Percentiles rank a stretch among this genome's conserved stretches.
Evolutionary conservation across 2,888 invertebrate genomes (phyloP).

Genomic region (Tupiocoris notatus): DNA sequence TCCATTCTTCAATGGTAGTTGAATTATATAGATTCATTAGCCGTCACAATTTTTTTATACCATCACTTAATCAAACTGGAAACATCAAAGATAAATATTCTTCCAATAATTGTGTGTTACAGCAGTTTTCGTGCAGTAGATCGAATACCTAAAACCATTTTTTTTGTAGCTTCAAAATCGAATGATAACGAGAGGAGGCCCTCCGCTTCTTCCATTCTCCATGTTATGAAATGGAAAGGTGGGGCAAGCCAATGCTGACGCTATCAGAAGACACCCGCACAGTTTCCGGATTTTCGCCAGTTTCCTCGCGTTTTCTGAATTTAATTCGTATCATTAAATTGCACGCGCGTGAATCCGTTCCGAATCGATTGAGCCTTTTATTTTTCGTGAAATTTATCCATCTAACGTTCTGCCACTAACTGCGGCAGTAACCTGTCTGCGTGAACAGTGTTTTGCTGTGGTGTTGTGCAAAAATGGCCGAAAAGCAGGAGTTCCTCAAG

Average conservation of each 20-base stretch:
- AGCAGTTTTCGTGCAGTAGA: no score
- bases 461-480: conserved; percentile 50
- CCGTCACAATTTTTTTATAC: no score
- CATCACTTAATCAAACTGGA: no score
- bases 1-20: no score
- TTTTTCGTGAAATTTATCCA: background rate
- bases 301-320: background rate
- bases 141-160: no score
- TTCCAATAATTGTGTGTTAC: no score
- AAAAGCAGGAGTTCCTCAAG: conserved; percentile 48
- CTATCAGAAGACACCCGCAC: background rate
- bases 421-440: conserved; percentile 26
- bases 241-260: conserved; percentile 23
- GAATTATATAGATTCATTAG: no score
- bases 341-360: background rate
- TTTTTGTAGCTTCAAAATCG: no score
- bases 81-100: no score
- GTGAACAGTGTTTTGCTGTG: conserved; percentile 40
- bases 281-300: background rate
- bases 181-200: no score
- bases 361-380: background rate
- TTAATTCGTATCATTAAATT: background rate
- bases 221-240: background rate
- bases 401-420: background rate
- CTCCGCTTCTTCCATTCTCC: background rate